Percentiles rank a stretch among this genome's conserved stretches.
Evolutionary conservation across 2,113 vertebrate genomes (phyloP).

Genomic region (Dryoscopus gambensis): DNA sequence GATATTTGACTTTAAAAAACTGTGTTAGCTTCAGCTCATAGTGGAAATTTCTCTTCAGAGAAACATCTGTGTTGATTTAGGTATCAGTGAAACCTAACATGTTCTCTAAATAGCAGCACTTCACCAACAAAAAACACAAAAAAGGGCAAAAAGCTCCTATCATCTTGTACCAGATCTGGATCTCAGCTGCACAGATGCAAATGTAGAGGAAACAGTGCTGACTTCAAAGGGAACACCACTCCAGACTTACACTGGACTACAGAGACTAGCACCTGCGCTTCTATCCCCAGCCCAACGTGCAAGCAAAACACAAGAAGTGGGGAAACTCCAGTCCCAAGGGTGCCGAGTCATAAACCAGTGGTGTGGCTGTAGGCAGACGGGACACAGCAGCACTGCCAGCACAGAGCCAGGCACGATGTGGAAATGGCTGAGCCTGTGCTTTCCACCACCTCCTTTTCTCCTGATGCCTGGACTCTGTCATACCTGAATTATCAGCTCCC

Average conservation of each 20-base stretch:
- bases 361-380: neutral
- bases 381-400: neutral
- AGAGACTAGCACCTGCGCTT: neutral
- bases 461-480: neutral
- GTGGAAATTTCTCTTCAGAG: neutral
- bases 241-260: neutral
- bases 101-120: neutral
- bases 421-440: neutral
- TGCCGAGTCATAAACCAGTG: fast-evolving
- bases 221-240: neutral
- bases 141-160: neutral
- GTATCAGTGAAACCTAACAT: neutral
- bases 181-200: neutral
- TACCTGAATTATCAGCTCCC: neutral
- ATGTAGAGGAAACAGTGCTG: neutral
- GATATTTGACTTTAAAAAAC: neutral
- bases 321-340: neutral
- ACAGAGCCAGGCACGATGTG: neutral
- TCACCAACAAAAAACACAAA: neutral
- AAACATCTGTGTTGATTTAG: conserved; percentile 27
- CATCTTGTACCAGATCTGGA: neutral
- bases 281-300: neutral
- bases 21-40: neutral
- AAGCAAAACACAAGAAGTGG: neutral
- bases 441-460: neutral